Conservation (phyloP, 2,113 vertebrate genomes). For the Microcebus lehilahytsara region DNA sequence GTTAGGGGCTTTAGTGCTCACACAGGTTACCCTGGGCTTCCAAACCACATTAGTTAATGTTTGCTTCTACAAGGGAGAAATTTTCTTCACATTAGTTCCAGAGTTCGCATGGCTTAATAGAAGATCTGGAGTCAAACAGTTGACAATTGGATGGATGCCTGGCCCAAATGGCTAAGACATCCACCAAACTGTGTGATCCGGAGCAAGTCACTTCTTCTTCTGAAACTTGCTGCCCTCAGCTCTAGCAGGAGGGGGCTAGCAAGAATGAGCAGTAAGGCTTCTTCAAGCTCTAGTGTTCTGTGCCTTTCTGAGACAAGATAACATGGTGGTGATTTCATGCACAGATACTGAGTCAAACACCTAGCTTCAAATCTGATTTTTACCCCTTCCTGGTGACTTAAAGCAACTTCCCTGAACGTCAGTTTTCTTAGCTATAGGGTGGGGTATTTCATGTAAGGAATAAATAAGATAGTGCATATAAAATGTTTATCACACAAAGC, state of each 20-base stretch:
- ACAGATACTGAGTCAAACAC: not conserved
- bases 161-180: not conserved
- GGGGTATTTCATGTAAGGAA: not conserved
- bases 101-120: not conserved
- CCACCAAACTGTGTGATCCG: not conserved
- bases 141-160: not conserved
- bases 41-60: not conserved
- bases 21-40: not conserved
- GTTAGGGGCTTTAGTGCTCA: not conserved
- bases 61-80: not conserved
- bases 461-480: not conserved
- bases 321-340: not conserved
- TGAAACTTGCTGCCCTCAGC: not conserved
- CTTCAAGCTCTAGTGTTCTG: not conserved
- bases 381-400: not conserved
- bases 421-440: not conserved
- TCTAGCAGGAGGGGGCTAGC: not conserved
- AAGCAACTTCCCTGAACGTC: not conserved
- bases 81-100: not conserved
- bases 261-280: not conserved
- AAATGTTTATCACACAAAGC: conserved; percentile 4
- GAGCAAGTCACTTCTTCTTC: not conserved
- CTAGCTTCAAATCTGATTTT: not conserved
- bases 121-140: not conserved
- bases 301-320: not conserved